Evolutionary conservation across 2,113 vertebrate genomes (phyloP).

Genomic region (Tympanuchus pallidicinctus): DNA sequence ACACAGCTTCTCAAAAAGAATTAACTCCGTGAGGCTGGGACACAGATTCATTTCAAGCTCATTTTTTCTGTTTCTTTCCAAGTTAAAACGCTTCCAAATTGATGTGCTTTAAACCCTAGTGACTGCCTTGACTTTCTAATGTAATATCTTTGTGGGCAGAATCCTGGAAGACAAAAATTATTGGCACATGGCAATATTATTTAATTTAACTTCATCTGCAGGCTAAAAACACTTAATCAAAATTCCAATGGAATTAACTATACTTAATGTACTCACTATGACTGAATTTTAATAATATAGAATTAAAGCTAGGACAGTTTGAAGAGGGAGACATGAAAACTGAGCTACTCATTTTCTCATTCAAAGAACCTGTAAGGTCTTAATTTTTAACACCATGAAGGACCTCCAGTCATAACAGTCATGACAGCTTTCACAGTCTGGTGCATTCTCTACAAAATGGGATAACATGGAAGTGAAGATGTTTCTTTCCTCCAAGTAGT

Average conservation of each 20-base stretch:
- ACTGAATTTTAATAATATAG: constrained; percentile 37
- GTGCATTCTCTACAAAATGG: not conserved
- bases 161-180: constrained; percentile 41
- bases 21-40: constrained; percentile 63
- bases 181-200: not conserved
- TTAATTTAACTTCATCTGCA: constrained; percentile 33
- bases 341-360: not conserved
- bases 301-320: not conserved
- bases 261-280: not conserved
- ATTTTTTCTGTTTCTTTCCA: constrained; percentile 30
- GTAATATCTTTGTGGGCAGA: not conserved
- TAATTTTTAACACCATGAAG: not conserved
- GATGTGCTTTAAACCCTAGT: constrained; percentile 19
- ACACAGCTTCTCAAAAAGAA: constrained; percentile 60
- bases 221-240: constrained; percentile 49
- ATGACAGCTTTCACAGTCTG: not conserved
- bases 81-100: constrained; percentile 48
- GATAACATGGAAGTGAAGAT: not conserved
- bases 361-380: not conserved
- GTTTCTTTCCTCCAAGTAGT: not conserved
- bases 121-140: constrained; percentile 58
- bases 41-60: constrained; percentile 35
- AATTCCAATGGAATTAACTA: constrained; percentile 36
- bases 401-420: not conserved
- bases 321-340: not conserved